Evolutionary conservation across 2,797 vertebrate species (phyloP), one percentile per base, ranked within the genome.

Genomic region (Aselliscus stoliczkanus): DNA sequence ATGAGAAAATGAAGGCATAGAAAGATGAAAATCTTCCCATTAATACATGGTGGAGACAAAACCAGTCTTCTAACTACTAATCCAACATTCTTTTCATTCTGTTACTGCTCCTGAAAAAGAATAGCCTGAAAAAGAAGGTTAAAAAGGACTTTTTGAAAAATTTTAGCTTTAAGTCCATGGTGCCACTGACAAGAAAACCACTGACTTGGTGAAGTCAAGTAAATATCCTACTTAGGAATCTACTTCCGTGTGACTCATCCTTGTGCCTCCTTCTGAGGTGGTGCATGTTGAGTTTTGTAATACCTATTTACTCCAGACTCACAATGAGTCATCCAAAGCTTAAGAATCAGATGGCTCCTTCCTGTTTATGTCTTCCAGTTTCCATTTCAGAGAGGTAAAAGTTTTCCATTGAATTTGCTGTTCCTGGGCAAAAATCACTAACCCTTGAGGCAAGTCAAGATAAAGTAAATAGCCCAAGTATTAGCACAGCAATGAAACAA

Each of bases 351-450:
- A 44, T 62, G 77, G 27, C 54, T 76, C 56, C 56, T 96, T 94
- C 81, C 65, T 91, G 54, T 73, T 91, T 93, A 84, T 80, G 50
- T 91, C 9, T 50, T 84, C 84, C 50, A 69, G 47, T 94, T 90
- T 73, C 67, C 75, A 82, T 83, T 81, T 83, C 69, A 64, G 47
- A 58, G 37, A 27, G 37, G 58, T 91, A 42, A 92, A 86, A 9
- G 7, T 93, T 88, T 88, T 87, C 92, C 64, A 47, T 13, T 79
- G 56, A 58, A 89, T 88, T 80, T 75, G 17, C 34, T 83, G 1
- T 93, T 95, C 54, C 50, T 86, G 29, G n/a, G 23, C 54, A 58
- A 50, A 91, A 89, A 20, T 82, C 69, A 89, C 69, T 85, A 81
- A 34, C n/a, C 37, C 60, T 93, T 62, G 47, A 89, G 67, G 85